These are phyloP conservation scores for Chymomyza amoena DNA, from an alignment of 2,888 invertebrate species.

Conservation along the genomic window DNA sequence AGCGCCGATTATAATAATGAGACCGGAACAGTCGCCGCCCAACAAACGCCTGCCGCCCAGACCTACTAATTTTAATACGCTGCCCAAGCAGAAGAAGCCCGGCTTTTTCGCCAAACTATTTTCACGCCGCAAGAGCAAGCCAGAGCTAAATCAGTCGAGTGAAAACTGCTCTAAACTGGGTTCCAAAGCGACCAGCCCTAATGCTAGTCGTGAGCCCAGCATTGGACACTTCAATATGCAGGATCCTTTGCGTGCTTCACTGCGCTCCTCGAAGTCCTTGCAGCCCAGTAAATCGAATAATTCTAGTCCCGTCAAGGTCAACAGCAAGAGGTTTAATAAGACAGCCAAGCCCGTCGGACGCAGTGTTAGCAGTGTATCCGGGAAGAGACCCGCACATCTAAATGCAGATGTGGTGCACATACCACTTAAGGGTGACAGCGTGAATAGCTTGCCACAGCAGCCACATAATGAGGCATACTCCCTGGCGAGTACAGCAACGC, in stretches of 20 bases:
- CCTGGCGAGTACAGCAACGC: slow-evolving; percentile 76
- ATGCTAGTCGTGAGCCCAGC: slow-evolving; percentile 74
- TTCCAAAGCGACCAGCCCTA: slow-evolving; percentile 55
- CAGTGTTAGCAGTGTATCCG: slow-evolving; percentile 83
- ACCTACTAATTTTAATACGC: slow-evolving; percentile 70
- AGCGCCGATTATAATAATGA: slow-evolving; percentile 76
- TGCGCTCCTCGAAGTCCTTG: slow-evolving; percentile 71
- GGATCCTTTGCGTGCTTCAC: slow-evolving; percentile 73
- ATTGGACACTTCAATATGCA: slow-evolving; percentile 69
- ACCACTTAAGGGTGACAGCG: slow-evolving; percentile 82
- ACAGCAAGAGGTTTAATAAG: slow-evolving; percentile 62
- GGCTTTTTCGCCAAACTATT: slow-evolving; percentile 84
- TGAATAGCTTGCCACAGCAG: slow-evolving; percentile 80
- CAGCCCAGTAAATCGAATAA: slow-evolving; percentile 52
- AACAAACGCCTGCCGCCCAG: slow-evolving; percentile 81
- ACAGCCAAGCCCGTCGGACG: slow-evolving; percentile 80
- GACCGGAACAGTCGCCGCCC: slow-evolving; percentile 79
- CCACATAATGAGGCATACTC: slow-evolving; percentile 77
- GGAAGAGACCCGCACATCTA: slow-evolving; percentile 81
- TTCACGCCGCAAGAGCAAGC: slow-evolving; percentile 81
- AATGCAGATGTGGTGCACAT: slow-evolving; percentile 84
- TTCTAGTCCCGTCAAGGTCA: slow-evolving; percentile 52
- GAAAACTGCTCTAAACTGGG: slow-evolving; percentile 49
- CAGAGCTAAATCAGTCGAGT: slow-evolving; percentile 75
- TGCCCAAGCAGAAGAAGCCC: slow-evolving; percentile 82